These are phyloP conservation scores for Agrochola lychnidis DNA, from an alignment of 2,888 invertebrate genomes.

Conservation along the genomic window DNA sequence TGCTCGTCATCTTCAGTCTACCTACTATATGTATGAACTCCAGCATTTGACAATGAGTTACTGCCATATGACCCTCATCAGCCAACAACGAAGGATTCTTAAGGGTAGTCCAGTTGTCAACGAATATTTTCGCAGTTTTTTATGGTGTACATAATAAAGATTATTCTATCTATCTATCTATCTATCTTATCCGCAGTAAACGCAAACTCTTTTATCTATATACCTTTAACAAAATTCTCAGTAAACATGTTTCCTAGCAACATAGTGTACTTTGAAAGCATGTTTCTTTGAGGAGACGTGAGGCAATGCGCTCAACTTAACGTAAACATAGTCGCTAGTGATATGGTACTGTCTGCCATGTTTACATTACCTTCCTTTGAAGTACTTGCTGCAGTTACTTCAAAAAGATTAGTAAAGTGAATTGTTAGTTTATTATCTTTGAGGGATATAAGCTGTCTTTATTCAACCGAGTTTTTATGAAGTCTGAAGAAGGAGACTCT, in stretches of 20 bases:
- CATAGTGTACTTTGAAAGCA: constrained; percentile 32
- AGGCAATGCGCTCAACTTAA: constrained; percentile 60
- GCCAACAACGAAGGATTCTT: neutral
- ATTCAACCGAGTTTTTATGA: constrained; percentile 5
- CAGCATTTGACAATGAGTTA: neutral
- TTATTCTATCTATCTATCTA: too few relatives aligned
- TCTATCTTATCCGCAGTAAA: neutral
- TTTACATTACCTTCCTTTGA: constrained; percentile 61
- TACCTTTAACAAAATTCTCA: constrained; percentile 18
- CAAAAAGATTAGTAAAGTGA: constrained; percentile 34
- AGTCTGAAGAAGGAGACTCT: neutral
- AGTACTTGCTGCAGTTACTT: constrained; percentile 30
- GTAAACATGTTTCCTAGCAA: constrained; percentile 42
- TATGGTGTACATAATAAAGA: too few relatives aligned
- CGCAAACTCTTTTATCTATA: constrained; percentile 15
- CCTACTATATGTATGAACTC: too few relatives aligned
- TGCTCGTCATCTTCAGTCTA: neutral
- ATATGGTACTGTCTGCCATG: constrained; percentile 52
- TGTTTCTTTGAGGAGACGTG: constrained; percentile 58
- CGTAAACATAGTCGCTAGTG: constrained; percentile 61
- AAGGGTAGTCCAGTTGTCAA: too few relatives aligned
- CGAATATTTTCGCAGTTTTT: neutral
- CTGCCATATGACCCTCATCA: neutral
- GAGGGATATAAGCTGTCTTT: neutral
- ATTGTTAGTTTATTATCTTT: constrained; percentile 15